A percentile compares a stretch with the other conserved stretches of the same genome.
Evolutionary conservation across 2,888 invertebrate species (phyloP).

Genomic region (Syrista parreyssii): DNA sequence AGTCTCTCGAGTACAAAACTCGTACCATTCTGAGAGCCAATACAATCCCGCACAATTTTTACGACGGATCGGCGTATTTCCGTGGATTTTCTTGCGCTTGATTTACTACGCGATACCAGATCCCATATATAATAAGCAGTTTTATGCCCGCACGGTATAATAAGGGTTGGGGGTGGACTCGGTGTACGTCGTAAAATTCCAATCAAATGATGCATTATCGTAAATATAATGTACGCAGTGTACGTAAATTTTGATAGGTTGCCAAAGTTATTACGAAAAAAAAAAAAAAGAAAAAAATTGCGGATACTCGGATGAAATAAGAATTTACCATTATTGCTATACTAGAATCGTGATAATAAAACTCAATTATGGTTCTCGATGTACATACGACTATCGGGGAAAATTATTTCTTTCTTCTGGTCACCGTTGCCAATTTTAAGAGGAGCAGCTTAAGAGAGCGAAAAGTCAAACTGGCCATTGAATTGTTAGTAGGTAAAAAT

Average conservation of each 20-base stretch:
- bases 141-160: slow-evolving; percentile 30
- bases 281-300: not conserved
- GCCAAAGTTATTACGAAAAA: slow-evolving; percentile 6
- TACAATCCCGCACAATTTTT: slow-evolving; percentile 23
- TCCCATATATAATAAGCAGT: slow-evolving; percentile 23
- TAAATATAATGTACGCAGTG: slow-evolving; percentile 41
- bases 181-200: slow-evolving; percentile 47
- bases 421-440: too few relatives aligned
- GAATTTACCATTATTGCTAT: too few relatives aligned
- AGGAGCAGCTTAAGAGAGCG: too few relatives aligned
- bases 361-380: not conserved
- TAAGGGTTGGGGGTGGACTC: slow-evolving; percentile 19
- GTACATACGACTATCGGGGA: not conserved
- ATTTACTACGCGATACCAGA: slow-evolving; percentile 39
- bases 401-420: not conserved
- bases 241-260: slow-evolving; percentile 31
- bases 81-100: slow-evolving; percentile 36
- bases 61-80: slow-evolving; percentile 42
- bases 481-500: too few relatives aligned
- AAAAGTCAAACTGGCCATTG: too few relatives aligned
- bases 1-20: not conserved
- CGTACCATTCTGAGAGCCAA: not conserved
- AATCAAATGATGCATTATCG: slow-evolving; percentile 56
- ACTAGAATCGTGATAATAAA: too few relatives aligned
- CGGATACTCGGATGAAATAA: not conserved